Conservation (phyloP, 2,113 vertebrate species). For the Glaucidium brasilianum region DNA sequence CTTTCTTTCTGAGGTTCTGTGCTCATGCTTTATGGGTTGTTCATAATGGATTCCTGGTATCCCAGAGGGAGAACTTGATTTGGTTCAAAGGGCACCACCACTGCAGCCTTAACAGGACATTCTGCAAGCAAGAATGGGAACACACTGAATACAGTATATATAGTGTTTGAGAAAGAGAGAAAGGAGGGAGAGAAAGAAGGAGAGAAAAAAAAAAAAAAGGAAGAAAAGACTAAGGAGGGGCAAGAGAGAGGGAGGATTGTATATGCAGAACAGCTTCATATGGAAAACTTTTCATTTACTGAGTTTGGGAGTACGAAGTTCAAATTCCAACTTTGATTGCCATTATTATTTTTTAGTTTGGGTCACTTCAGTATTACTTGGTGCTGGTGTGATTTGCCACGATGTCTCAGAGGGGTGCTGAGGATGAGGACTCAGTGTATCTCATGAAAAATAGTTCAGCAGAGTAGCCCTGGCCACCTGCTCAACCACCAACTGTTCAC, state of each 20-base stretch:
- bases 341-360: background rate
- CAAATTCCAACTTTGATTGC: background rate
- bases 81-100: background rate
- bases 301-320: background rate
- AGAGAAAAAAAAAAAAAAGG: background rate
- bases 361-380: background rate
- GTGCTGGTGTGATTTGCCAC: background rate
- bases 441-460: background rate
- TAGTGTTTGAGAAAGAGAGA: background rate
- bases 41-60: background rate
- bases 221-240: background rate
- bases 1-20: background rate
- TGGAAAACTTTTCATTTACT: background rate
- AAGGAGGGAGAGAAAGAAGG: background rate
- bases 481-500: slow-evolving; percentile 43
- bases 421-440: background rate
- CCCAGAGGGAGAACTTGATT: background rate
- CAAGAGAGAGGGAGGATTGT: background rate
- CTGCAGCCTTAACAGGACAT: background rate
- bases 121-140: background rate
- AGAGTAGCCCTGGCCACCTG: slow-evolving; percentile 9
- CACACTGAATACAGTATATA: accelerated
- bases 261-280: background rate
- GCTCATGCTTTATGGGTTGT: background rate
- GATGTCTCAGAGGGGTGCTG: background rate